These are phyloP conservation scores for Acrocephalus arundinaceus DNA, from an alignment of 2,113 vertebrate genomes.

Conservation along the genomic window DNA sequence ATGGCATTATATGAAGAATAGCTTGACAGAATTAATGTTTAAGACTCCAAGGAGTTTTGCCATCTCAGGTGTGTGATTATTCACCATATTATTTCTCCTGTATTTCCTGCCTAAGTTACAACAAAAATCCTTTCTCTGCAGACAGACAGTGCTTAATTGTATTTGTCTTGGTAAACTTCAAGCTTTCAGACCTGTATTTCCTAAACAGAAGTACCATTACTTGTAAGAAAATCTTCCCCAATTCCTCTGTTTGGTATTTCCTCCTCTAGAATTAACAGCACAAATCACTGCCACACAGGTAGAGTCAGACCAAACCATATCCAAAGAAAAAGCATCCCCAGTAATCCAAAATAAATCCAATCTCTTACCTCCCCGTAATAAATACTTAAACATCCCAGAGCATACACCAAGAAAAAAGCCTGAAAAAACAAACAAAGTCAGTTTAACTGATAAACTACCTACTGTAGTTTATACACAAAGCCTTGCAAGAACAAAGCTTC, in stretches of 20 bases:
- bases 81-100: background rate
- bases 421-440: slow-evolving; percentile 60
- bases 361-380: slow-evolving; percentile 82
- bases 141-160: background rate
- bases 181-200: background rate
- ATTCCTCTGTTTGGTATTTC: background rate
- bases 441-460: background rate
- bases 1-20: background rate
- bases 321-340: background rate
- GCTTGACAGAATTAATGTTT: background rate
- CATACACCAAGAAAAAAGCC: slow-evolving; percentile 96
- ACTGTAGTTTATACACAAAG: background rate
- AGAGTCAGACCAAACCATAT: background rate
- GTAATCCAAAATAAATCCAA: background rate
- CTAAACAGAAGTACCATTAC: background rate
- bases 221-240: background rate
- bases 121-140: background rate
- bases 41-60: background rate
- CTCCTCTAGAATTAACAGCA: background rate
- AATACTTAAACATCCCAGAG: slow-evolving; percentile 88
- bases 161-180: background rate
- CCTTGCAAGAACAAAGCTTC: background rate
- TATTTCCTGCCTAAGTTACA: background rate
- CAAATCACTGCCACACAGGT: background rate
- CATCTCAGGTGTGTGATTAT: background rate